Base-by-base conservation (phyloP, 2,888 invertebrate species). In the Campopleginae sp. region DNA sequence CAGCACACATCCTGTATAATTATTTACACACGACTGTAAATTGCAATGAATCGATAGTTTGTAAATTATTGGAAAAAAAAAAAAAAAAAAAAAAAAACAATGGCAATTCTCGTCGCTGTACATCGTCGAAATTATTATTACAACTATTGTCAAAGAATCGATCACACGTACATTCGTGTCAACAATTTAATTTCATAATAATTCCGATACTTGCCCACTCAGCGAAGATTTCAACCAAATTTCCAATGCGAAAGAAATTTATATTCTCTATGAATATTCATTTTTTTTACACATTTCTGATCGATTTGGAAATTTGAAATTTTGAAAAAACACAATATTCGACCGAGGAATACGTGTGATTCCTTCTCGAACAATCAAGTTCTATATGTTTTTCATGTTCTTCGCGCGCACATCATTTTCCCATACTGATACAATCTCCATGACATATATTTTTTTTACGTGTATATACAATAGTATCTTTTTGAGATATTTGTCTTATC, bases 11-110 rank as follows among this genome's bases (percentile, higher is more conserved):
- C 12, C 12, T 70, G 27, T 70, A 78, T 72, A 82, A 80, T 66
- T 84, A 84, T 84, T 84, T 80, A 84, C 84, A 84, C 38, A 66
- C 54, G 54, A 65, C 74, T 68, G 77, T 78, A 84, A 58, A 84
- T 63, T 61, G 74, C 58, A 74, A 74, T 74, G 65, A 66, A 44
- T 72, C 58, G 44, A 76, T 42, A 72, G 33, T 72, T 61, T 23
- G 5, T 38, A 38, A 38, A 38, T 27, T 12, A n/a, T 33, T 46
- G 5, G 23, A 74, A 17, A 44, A 48, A 71, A 19, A 72, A 61
- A 61, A 44, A 72, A 12, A 68, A 71, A 27, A 23, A 61, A 44
- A 48, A 70, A 17, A 54, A 23, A 23, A 54, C 23, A 80, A 66
- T 48, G 66, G 42, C 80, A 44, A 68, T 66, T 68, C 6, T 84